A percentile compares a stretch with the other conserved stretches of the same genome.
phyloP scores from a whole-genome alignment of 2,113 vertebrate genomes.

The Microtus ochrogaster region DNA sequence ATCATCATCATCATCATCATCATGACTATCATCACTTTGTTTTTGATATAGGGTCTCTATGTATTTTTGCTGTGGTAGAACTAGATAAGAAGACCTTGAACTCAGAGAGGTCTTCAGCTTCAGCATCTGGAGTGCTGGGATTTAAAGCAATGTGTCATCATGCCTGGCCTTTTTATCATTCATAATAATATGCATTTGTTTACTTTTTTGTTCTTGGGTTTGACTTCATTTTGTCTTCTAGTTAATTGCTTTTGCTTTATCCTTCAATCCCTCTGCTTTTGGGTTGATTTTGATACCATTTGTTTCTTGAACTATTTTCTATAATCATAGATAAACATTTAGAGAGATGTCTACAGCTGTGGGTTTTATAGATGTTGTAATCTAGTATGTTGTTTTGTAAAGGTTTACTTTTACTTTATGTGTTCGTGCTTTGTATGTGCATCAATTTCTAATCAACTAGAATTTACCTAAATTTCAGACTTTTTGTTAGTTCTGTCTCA shows the following conservation, averaged over 20 bases:
- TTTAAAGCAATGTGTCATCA: background rate
- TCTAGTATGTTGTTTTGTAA: background rate
- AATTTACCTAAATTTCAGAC: background rate
- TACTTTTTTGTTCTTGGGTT: background rate
- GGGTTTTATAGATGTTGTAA: slow-evolving; percentile 42
- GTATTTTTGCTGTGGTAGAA: background rate
- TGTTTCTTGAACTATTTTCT: slow-evolving; percentile 2
- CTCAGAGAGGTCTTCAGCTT: background rate
- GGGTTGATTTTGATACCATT: background rate
- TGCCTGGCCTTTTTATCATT: background rate
- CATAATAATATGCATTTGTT: background rate
- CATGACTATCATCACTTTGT: background rate
- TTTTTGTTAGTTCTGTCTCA: background rate
- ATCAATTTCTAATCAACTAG: background rate
- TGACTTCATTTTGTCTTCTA: background rate
- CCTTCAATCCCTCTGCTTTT: background rate
- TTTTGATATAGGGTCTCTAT: background rate
- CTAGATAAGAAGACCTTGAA: background rate
- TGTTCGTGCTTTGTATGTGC: background rate
- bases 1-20: background rate
- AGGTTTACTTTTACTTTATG: background rate
- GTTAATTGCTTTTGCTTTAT: background rate
- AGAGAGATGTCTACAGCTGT: background rate
- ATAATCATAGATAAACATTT: slow-evolving; percentile 20
- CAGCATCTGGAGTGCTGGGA: background rate